Evolutionary conservation across 2,797 vertebrate species (phyloP).

Genomic region (Chelon auratus): DNA sequence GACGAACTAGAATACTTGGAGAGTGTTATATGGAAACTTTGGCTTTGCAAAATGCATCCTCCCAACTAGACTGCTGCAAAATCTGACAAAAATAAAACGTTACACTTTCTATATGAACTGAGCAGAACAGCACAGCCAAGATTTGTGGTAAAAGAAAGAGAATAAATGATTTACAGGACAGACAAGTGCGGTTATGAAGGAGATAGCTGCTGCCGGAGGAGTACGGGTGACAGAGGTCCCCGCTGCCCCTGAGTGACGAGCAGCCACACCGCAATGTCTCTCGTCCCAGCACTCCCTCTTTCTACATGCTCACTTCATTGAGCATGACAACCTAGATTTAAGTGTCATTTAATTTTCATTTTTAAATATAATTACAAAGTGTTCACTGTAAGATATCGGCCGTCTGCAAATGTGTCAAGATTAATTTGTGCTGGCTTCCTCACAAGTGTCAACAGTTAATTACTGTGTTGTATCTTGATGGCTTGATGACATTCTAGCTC

Average conservation of each 20-base stretch:
- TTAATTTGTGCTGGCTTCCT: constrained; percentile 99
- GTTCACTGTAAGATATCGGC: constrained; percentile 99
- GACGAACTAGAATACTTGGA: not conserved
- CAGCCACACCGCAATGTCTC: constrained; percentile 49
- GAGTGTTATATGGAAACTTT: not conserved
- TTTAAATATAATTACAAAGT: constrained; percentile 99
- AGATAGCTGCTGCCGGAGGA: constrained; percentile 52
- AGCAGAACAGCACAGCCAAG: constrained; percentile 13
- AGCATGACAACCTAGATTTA: constrained; percentile 99
- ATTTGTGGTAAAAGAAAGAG: constrained; percentile 20
- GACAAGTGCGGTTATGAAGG: constrained; percentile 61
- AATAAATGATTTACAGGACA: constrained; percentile 61
- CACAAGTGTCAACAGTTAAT: constrained; percentile 99
- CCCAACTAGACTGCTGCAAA: constrained; percentile 7
- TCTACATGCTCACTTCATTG: constrained; percentile 93
- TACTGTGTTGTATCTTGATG: constrained; percentile 99
- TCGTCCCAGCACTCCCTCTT: constrained; percentile 88
- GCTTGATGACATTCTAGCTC: constrained; percentile 99
- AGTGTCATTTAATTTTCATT: constrained; percentile 99
- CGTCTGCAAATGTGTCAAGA: constrained; percentile 99
- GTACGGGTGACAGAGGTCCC: constrained; percentile 57
- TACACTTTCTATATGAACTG: constrained; percentile 15
- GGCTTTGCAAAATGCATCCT: constrained; percentile 2
- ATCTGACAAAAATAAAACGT: constrained; percentile 10
- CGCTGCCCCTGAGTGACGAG: constrained; percentile 53